Base-by-base conservation (phyloP, 2,888 invertebrate species). In the Pherbina coryleti region DNA sequence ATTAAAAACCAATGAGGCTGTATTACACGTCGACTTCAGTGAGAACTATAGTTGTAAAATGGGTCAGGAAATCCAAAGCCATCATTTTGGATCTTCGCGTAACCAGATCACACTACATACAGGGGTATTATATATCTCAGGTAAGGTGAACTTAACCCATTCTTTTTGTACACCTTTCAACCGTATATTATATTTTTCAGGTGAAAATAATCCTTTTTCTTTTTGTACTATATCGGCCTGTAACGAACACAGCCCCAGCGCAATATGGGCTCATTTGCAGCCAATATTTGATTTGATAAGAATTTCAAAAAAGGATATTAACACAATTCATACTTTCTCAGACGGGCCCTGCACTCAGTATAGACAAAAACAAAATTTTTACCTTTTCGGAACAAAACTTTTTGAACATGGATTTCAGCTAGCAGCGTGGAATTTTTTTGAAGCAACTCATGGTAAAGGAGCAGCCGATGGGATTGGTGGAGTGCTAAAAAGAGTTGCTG, bases 221-320 rank as follows among this genome's bases (percentile, higher is more conserved):
- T 31, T 31, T 31, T 31, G 22, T 31, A 66, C 62, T 62, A 75
- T 74, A 74, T 74, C 74, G 74, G 74, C 74, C 74, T 74, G 74
- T 74, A 74, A 51, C 74, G 74, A 74, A 31, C 74, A 64, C 64
- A 74, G 74, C 73, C 73, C 62, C 62, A 73, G 44, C 73, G 62
- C 73, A 73, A 73, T 74, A 74, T 62, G 62, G 73, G 62, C 73
- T 74, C 73, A 74, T 74, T 74, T 74, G 74, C 74, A 74, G 74
- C 74, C 74, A 74, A 74, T 74, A 74, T 74, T 74, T 74, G 62
- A 74, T 64, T 74, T 64, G 74, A 64, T 74, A 74, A 74, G 74
- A 74, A 74, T 60, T 74, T 64, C 62, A 62, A 64, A 74, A 62
- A 62, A 62, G 62, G 62, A 62, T 62, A 14, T 62, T 62, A 62